phyloP scores from a whole-genome alignment of 2,888 invertebrate species.

The Scelioninae gen. 2 region DNA sequence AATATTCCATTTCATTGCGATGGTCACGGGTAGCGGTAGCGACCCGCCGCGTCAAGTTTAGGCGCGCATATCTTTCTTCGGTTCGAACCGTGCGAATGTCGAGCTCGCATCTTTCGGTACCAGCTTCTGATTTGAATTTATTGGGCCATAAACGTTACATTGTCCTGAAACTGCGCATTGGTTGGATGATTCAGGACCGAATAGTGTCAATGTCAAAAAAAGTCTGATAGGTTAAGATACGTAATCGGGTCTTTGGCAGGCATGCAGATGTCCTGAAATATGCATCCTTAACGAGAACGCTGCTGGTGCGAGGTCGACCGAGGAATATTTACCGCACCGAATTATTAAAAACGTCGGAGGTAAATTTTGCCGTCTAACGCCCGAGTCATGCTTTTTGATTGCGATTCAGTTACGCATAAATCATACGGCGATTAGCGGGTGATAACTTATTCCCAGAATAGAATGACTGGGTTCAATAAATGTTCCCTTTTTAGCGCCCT shows the following conservation, averaged over 20 bases:
- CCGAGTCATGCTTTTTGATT: slow-evolving; percentile 54
- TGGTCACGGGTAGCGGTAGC: too few relatives aligned
- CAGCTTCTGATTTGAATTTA: slow-evolving; percentile 41
- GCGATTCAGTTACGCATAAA: slow-evolving; percentile 44
- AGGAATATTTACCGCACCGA: slow-evolving; percentile 58
- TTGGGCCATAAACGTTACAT: not conserved
- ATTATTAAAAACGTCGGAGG: slow-evolving; percentile 48
- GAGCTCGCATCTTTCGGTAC: too few relatives aligned
- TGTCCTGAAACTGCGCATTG: too few relatives aligned
- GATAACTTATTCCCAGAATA: slow-evolving; percentile 44
- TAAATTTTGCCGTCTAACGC: slow-evolving; percentile 55
- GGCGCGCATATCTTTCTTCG: too few relatives aligned
- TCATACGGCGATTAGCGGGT: slow-evolving; percentile 41
- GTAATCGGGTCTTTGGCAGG: slow-evolving; percentile 45
- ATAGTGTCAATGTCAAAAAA: slow-evolving; percentile 55
- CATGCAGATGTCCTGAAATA: slow-evolving; percentile 60
- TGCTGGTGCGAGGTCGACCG: slow-evolving; percentile 59
- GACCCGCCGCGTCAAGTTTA: too few relatives aligned
- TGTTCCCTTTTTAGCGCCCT: too few relatives aligned
- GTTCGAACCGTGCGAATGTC: too few relatives aligned
- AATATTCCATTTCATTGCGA: too few relatives aligned
- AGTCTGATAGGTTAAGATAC: slow-evolving; percentile 43
- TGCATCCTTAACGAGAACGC: slow-evolving; percentile 61
- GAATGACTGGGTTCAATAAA: not conserved
- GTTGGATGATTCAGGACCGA: too few relatives aligned